Conservation (phyloP, 2,113 vertebrate species). For the Rousettus leschenaultii region DNA sequence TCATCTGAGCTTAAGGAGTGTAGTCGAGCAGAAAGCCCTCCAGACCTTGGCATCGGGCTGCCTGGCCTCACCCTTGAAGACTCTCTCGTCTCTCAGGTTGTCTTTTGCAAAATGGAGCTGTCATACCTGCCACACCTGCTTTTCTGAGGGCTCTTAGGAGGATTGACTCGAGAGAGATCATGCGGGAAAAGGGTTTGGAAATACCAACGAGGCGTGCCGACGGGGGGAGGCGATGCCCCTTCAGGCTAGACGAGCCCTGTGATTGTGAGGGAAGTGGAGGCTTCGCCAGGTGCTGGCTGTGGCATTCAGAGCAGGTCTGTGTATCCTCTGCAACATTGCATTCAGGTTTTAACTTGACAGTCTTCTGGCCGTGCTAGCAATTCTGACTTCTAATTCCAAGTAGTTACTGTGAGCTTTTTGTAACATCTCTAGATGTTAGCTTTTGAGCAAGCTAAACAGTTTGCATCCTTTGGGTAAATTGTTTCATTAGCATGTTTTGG, state of each 20-base stretch:
- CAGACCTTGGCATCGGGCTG: not conserved
- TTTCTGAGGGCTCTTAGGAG: not conserved
- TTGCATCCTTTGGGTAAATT: not conserved
- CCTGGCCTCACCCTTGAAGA: not conserved
- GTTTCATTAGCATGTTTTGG: not conserved
- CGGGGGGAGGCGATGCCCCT: not conserved
- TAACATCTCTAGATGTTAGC: not conserved
- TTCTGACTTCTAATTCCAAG: not conserved
- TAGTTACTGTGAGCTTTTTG: not conserved
- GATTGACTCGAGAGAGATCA: not conserved
- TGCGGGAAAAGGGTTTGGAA: not conserved
- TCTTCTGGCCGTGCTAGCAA: not conserved
- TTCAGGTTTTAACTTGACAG: constrained; percentile 14
- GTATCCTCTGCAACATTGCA: not conserved
- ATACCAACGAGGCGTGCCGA: not conserved
- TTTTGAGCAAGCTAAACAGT: not conserved
- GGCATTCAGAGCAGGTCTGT: not conserved
- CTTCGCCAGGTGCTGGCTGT: not conserved
- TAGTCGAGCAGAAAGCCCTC: not conserved
- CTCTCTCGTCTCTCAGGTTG: not conserved
- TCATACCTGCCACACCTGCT: not conserved
- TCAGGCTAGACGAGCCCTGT: not conserved
- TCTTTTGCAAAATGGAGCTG: not conserved
- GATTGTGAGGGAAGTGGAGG: not conserved
- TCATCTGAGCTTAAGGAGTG: not conserved